Conservation (phyloP, 2,797 vertebrate genomes). For the Galago senegalensis region DNA sequence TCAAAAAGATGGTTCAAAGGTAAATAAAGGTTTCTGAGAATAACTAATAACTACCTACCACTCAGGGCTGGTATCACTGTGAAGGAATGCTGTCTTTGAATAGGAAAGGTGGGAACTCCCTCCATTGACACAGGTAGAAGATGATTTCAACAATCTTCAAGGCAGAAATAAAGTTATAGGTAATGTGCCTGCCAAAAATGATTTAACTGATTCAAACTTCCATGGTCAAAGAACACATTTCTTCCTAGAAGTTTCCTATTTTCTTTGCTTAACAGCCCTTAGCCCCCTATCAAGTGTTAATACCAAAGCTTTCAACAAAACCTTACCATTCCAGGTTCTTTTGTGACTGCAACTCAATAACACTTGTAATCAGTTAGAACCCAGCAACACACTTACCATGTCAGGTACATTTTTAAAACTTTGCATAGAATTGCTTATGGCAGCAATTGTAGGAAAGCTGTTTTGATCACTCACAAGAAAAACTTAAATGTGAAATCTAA, state of each 20-base stretch:
- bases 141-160: not conserved
- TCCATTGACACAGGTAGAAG: not conserved
- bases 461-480: constrained; percentile 11
- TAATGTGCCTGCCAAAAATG: not conserved
- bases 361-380: not conserved
- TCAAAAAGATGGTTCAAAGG: not conserved
- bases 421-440: not conserved
- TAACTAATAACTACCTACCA: not conserved
- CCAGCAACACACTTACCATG: not conserved
- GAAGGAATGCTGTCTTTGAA: not conserved
- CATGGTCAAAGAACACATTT: constrained; percentile 43
- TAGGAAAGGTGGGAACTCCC: not conserved
- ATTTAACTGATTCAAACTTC: constrained; percentile 41
- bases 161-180: not conserved
- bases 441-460: not conserved
- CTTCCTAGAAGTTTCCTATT: constrained; percentile 50
- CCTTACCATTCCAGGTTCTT: constrained; percentile 3
- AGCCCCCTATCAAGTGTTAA: not conserved
- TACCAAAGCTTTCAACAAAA: constrained; percentile 56
- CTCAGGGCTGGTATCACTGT: too few relatives aligned
- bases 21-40: constrained; percentile 11
- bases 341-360: constrained; percentile 27
- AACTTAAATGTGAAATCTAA: not conserved
- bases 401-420: not conserved
- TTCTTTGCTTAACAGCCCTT: constrained; percentile 49